Conservation (phyloP, 2,113 vertebrate species). For the Arenaria interpres region DNA sequence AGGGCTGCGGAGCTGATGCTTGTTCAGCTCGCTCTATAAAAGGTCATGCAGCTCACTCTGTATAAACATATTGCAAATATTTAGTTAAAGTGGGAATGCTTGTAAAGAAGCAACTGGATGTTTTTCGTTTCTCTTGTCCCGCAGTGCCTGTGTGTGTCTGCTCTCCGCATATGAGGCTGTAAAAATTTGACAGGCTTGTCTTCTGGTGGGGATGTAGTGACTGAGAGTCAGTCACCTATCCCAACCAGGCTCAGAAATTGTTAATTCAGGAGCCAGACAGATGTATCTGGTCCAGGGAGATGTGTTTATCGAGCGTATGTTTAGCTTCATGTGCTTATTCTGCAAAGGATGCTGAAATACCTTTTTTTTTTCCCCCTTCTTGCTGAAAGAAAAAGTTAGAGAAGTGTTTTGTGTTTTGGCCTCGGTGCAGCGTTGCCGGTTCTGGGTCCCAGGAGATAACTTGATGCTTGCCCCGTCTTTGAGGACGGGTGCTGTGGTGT, state of each 20-base stretch:
- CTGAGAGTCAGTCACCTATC: not conserved
- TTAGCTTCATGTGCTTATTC: not conserved
- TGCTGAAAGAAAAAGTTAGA: not conserved
- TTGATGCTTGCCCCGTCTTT: not conserved
- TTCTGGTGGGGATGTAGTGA: not conserved
- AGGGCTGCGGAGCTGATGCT: not conserved
- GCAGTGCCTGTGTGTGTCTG: not conserved
- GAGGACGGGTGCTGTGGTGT: not conserved
- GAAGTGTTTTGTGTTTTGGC: not conserved
- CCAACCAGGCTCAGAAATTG: not conserved
- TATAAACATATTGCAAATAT: slow-evolving; percentile 31
- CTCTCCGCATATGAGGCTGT: not conserved
- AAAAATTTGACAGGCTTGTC: not conserved
- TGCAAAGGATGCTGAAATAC: not conserved
- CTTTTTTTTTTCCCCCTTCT: too few species aligned
- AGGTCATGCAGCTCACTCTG: not conserved
- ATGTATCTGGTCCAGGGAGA: not conserved
- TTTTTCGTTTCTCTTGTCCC: not conserved
- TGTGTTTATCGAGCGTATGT: not conserved
- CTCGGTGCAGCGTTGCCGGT: rapidly evolving
- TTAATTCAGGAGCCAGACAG: not conserved
- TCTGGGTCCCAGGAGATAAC: not conserved
- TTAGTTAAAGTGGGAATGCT: slow-evolving; percentile 9
- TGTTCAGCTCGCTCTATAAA: not conserved
- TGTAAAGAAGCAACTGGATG: not conserved